These are phyloP conservation scores for Pangasius djambal DNA, from an alignment of 2,797 vertebrate species.

Conservation along the genomic window DNA sequence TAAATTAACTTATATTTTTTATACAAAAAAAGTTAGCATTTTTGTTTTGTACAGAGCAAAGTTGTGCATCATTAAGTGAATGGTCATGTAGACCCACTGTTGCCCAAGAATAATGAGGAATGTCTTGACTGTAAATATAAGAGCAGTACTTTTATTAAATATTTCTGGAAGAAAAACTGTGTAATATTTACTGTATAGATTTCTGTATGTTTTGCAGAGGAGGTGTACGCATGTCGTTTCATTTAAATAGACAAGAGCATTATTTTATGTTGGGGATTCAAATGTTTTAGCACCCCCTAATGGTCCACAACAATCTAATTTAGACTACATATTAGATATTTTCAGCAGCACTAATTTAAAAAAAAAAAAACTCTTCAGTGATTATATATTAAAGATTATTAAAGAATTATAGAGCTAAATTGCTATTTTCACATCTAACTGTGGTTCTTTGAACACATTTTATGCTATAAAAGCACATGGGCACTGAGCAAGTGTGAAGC, in stretches of 20 bases:
- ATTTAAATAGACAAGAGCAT: background rate
- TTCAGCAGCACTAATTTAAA: background rate
- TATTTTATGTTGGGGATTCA: background rate
- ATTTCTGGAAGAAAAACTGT: constrained; percentile 61
- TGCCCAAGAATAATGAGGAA: constrained; percentile 78
- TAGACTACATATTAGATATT: background rate
- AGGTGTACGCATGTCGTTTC: background rate
- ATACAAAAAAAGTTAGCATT: constrained; percentile 74
- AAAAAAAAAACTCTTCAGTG: background rate
- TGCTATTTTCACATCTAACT: background rate
- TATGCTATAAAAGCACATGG: background rate
- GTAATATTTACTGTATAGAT: constrained; percentile 19
- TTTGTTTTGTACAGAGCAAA: constrained; percentile 81
- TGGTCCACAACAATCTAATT: background rate
- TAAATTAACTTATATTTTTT: constrained; percentile 88
- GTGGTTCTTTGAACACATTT: background rate
- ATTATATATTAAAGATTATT: background rate
- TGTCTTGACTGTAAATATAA: constrained; percentile 81
- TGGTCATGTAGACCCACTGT: constrained; percentile 75
- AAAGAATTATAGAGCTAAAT: background rate
- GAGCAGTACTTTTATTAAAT: constrained; percentile 84
- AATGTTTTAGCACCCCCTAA: background rate
- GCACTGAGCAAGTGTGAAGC: background rate
- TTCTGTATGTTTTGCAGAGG: background rate
- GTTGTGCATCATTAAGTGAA: constrained; percentile 75